phyloP scores from a whole-genome alignment of 2,888 invertebrate genomes.

The Cynaeus angustus region DNA sequence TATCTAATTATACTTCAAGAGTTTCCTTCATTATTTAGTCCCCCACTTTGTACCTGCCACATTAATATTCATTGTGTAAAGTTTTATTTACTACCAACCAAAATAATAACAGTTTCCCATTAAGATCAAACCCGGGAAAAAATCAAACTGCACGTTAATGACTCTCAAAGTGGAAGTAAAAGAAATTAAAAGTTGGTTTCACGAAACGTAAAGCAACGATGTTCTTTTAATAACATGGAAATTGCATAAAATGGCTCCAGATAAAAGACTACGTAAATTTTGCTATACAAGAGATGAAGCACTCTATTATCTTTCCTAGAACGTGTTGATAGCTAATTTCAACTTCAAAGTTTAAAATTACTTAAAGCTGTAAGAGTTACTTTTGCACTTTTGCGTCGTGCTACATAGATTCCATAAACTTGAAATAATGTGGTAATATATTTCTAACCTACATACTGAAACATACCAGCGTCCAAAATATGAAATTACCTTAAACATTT shows the following conservation, averaged over 20 bases:
- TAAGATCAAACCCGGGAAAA: neutral
- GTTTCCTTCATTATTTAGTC: conserved; percentile 31
- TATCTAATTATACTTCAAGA: conserved; percentile 20
- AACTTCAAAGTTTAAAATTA: conserved; percentile 4
- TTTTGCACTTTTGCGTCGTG: neutral
- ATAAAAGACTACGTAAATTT: neutral
- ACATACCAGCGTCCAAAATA: neutral
- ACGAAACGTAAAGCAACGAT: neutral
- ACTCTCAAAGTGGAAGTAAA: conserved; percentile 1
- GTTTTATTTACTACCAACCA: neutral
- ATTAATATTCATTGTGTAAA: conserved; percentile 21
- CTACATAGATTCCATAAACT: neutral
- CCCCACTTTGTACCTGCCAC: conserved; percentile 1
- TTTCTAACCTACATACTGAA: conserved; percentile 11
- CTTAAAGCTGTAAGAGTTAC: neutral
- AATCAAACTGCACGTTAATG: conserved; percentile 21
- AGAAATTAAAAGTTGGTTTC: conserved; percentile 16
- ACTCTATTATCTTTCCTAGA: conserved; percentile 4
- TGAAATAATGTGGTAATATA: conserved; percentile 6
- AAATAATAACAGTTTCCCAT: conserved; percentile 1
- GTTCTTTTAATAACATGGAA: conserved; percentile 17
- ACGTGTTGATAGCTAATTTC: conserved; percentile 2
- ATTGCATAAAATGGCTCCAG: conserved; percentile 9
- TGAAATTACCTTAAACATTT: neutral
- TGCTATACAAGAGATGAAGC: neutral